Evolutionary conservation across 2,888 invertebrate genomes (phyloP).

Genomic region (Brachyptera putata): DNA sequence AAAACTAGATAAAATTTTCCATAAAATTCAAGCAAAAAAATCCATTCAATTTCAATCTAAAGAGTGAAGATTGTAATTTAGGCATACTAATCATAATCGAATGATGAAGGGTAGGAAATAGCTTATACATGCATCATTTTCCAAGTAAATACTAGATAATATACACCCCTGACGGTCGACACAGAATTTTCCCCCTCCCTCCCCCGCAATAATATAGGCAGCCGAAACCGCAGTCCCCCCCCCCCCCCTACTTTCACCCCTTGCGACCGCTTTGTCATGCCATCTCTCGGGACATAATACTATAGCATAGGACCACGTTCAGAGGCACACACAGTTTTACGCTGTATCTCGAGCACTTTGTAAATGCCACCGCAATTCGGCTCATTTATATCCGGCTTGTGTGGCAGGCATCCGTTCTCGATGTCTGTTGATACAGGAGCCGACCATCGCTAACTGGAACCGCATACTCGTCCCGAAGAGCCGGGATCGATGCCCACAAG

Average conservation of each 20-base stretch:
- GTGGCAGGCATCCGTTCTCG: neutral
- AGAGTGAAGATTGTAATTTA: too few species aligned
- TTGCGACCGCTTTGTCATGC: conserved; percentile 24
- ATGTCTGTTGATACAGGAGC: conserved; percentile 1
- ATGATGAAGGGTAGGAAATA: too few species aligned
- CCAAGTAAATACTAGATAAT: neutral
- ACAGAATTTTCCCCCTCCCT: neutral
- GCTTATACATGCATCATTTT: too few species aligned
- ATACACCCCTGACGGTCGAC: neutral
- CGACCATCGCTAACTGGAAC: conserved; percentile 6
- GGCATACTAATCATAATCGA: too few species aligned
- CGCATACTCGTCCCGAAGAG: neutral
- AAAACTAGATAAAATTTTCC: too few species aligned
- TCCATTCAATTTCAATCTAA: too few species aligned
- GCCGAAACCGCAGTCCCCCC: neutral
- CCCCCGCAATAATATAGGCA: neutral
- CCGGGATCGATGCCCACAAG: neutral
- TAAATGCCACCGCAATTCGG: conserved; percentile 28
- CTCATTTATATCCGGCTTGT: conserved; percentile 24
- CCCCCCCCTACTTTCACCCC: neutral
- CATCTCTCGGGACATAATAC: conserved; percentile 28
- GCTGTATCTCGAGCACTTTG: conserved; percentile 24
- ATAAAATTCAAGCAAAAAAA: too few species aligned
- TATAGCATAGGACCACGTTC: conserved; percentile 3
- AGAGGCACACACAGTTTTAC: conserved; percentile 7